A percentile compares a stretch with the other conserved stretches of the same genome.
Evolutionary conservation across 2,113 vertebrate species (phyloP).

Genomic region (Hymenochirus boettgeri): DNA sequence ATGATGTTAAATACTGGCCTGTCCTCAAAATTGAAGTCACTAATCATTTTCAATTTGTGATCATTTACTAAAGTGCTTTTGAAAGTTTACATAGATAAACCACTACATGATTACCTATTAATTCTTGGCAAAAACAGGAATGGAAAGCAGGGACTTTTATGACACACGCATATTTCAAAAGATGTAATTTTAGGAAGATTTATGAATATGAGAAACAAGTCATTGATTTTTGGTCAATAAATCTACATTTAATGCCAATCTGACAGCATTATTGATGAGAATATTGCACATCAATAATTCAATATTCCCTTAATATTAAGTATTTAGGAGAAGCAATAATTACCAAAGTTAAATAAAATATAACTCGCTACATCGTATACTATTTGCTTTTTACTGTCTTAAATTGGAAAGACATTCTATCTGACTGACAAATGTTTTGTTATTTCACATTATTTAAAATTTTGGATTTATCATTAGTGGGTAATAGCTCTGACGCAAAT

Average conservation of each 20-base stretch:
- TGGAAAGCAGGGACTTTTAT: slow-evolving; percentile 23
- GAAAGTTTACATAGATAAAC: slow-evolving; percentile 29
- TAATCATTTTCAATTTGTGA: slow-evolving; percentile 21
- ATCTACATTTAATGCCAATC: slow-evolving; percentile 7
- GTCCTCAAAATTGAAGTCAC: slow-evolving; percentile 22
- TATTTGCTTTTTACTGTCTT: too few species aligned
- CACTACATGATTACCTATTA: slow-evolving; percentile 27
- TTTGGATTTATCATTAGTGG: too few species aligned
- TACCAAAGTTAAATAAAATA: too few species aligned
- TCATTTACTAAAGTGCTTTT: slow-evolving; percentile 24
- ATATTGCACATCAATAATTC: too few species aligned
- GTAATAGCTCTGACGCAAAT: too few species aligned
- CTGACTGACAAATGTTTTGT: too few species aligned
- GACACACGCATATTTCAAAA: slow-evolving; percentile 22
- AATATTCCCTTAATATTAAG: too few species aligned
- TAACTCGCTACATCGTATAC: too few species aligned
- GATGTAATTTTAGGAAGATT: slow-evolving; percentile 16
- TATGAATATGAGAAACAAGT: slow-evolving; percentile 1
- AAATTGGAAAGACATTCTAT: too few species aligned
- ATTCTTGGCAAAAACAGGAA: slow-evolving; percentile 10
- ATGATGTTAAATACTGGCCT: too few species aligned
- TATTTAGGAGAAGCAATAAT: too few species aligned
- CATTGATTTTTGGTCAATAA: slow-evolving; percentile 31
- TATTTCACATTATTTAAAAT: too few species aligned
- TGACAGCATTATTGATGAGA: slow-evolving; percentile 5